Base-by-base conservation (phyloP, 2,797 vertebrate species). In the Crocidura indochinensis region DNA sequence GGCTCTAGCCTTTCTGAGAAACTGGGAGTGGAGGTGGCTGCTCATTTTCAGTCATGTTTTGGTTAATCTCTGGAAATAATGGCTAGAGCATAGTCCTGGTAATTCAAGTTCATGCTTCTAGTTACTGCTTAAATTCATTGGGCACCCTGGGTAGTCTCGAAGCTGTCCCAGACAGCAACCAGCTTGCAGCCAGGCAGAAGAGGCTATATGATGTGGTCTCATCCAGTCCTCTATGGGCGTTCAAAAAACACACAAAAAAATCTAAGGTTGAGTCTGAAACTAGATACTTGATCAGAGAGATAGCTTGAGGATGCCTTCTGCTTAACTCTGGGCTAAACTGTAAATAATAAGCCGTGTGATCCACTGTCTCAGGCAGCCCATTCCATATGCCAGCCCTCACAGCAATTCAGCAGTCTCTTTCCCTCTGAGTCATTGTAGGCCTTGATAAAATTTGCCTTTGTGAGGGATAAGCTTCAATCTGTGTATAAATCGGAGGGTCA, bases 31-130 rank as follows among this genome's bases (percentile, higher is more conserved):
- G 67, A 56, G 17, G 71, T 87, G 49, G 69, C n/a, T 62, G 74
- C 68, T 92, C 80, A 49, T 69, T 95, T 90, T 38, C 84, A 64
- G 78, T 53, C 64, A 88, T 12, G 38, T 44, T 91, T 68, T 22
- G 80, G 53, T 47, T 44, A 64, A 86, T 91, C 77, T 90, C 87
- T 93, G 77, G 87, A 88, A 92, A 90, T 29, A 90, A 56, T 44
- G 74, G 69, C n/a, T 14, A 60, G 64, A 65, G 46, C 71, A 6
- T 27, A 15, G 49, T 44, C 56, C 49, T 6, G 51, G 19, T n/a
- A 65, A 38, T 17, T 71, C 29, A 44, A 31, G n/a, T 29, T n/a
- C 19, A 9, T 62, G 87, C 71, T 92, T 89, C 65, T 22, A 1
- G 49, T 51, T 77, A 22, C 20, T 46, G 38, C 10, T 76, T 77